A percentile compares a stretch with the other conserved stretches of the same genome.
These are phyloP conservation scores for Alces alces DNA, from an alignment of 2,113 vertebrate genomes.

Conservation along the genomic window DNA sequence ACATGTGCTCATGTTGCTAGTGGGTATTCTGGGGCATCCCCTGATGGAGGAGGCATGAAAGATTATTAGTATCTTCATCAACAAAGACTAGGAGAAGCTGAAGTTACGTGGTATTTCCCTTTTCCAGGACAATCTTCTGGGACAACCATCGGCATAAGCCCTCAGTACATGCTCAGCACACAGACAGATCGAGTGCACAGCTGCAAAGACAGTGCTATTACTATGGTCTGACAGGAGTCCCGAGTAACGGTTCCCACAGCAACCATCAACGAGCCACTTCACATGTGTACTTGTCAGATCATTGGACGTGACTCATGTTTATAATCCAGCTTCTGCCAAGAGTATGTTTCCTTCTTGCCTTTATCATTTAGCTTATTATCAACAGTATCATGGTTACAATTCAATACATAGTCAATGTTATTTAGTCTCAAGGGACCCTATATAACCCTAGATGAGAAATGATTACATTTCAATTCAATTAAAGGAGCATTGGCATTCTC, in stretches of 20 bases:
- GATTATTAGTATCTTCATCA: neutral
- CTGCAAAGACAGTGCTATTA: neutral
- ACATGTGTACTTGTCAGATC: neutral
- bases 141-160: neutral
- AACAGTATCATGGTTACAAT: neutral
- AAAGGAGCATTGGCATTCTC: neutral
- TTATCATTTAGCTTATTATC: neutral
- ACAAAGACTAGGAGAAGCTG: neutral
- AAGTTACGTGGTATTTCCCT: neutral
- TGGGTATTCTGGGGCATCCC: neutral
- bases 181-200: fast-evolving
- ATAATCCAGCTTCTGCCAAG: neutral
- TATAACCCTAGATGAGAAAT: neutral
- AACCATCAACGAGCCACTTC: conserved; percentile 24
- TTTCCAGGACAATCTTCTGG: neutral
- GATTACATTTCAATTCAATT: neutral
- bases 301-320: neutral
- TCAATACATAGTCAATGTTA: neutral
- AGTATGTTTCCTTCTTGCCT: neutral
- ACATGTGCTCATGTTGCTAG: neutral
- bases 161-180: neutral
- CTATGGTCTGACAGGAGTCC: neutral
- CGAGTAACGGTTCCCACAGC: conserved; percentile 11
- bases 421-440: neutral
- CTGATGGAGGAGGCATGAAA: neutral